Percentiles rank a stretch among this genome's conserved stretches.
Evolutionary conservation across 2,888 invertebrate species (phyloP).

Genomic region (Parapristionchus giblindavisi): DNA sequence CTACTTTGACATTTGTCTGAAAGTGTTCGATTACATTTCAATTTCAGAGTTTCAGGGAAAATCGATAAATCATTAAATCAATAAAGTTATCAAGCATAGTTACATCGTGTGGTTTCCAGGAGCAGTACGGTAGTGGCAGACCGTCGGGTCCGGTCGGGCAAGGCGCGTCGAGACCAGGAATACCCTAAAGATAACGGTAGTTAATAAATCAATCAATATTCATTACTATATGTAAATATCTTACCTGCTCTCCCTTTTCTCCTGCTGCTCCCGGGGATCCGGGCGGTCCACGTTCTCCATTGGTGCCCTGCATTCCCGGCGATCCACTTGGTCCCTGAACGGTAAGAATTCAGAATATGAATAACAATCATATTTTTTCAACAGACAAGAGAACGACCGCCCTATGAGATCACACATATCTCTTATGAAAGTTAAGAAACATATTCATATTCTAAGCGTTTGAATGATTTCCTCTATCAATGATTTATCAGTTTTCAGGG

Average conservation of each 20-base stretch:
- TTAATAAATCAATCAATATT: not conserved
- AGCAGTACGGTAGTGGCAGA: constrained; percentile 89
- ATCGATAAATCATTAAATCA: not conserved
- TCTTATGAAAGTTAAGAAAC: not conserved
- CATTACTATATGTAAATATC: not conserved
- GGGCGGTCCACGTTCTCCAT: constrained; percentile 53
- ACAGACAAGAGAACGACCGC: not conserved
- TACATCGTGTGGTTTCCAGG: constrained; percentile 68
- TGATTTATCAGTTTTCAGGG: constrained; percentile 1
- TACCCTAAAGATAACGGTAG: constrained; percentile 75
- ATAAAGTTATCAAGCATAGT: no score
- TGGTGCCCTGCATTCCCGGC: constrained; percentile 48
- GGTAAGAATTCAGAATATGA: constrained; percentile 25
- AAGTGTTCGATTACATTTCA: constrained; percentile 38
- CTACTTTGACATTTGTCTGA: constrained; percentile 57
- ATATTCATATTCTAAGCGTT: not conserved
- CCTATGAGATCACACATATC: not conserved
- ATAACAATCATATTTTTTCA: constrained; percentile 13
- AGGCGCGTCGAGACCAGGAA: constrained; percentile 96
- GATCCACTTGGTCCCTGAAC: constrained; percentile 59
- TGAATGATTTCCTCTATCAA: not conserved
- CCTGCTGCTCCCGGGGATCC: constrained; percentile 59
- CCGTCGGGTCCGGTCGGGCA: constrained; percentile 96
- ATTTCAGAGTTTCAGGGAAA: not conserved
- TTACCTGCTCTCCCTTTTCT: constrained; percentile 56